Evolutionary conservation across 1,140 invertebrate genomes (phyloP), one percentile per base, ranked within the genome.

Genomic region (Pogonus chalceus): DNA sequence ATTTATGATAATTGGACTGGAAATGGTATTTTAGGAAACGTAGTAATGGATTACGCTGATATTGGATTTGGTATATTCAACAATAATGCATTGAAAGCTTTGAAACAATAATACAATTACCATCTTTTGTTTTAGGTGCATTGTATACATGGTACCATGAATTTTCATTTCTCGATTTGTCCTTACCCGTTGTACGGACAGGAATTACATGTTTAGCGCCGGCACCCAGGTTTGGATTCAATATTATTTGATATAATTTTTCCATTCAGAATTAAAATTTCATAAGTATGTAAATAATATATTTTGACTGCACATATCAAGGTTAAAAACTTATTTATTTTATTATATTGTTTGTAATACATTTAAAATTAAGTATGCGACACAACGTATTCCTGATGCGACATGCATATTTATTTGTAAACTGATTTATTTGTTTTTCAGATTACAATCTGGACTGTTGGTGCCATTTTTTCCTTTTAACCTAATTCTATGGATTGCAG

Each of bases 81-180:
- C 26, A 31, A 7, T 31, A 7, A 31, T 31, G 26, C 26, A 31
- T 31, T 31, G 26, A 31, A 31, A 31, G 14, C 4, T 31, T 14
- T 7, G 14, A 31, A 31, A 7, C 14, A 31, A 31, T 31, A n/a
- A n/a, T n/a, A n/a, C n/a, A n/a, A n/a, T n/a, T n/a, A n/a, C n/a
- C n/a, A n/a, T n/a, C n/a, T n/a, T 35, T 57, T 58, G 55, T 71
- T 72, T 16, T 54, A 74, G 76, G 68, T 57, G 78, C 78, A 23
- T 62, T 80, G 2, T 81, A 80, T 65, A 73, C 76, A 10, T 81
- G 79, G 79, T 76, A 74, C 58, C 69, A 74, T 59, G 72, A 72
- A 64, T 79, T 72, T 59, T 53, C 63, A 24, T 76, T 65, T 54
- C 61, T 82, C 58, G 79, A 81, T 62, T 73, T 78, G 54, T 75